phyloP scores from a whole-genome alignment of 2,888 invertebrate species.

The Drosophila crucigera region DNA sequence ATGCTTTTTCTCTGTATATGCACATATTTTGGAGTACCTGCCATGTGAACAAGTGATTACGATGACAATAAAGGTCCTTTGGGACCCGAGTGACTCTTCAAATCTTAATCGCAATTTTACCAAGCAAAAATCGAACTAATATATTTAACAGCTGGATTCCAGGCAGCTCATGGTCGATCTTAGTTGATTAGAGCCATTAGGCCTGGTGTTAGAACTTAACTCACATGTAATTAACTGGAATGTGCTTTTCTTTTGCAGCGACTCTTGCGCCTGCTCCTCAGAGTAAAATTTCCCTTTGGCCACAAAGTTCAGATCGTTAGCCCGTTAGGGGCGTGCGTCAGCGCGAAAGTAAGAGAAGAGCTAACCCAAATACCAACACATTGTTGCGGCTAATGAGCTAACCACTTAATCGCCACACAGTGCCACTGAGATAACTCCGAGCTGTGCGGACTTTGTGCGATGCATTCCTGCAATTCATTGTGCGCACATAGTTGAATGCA shows the following conservation, averaged over 20 bases:
- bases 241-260: neutral
- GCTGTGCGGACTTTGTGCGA: slow-evolving; percentile 13
- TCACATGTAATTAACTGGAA: neutral
- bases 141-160: neutral
- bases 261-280: neutral
- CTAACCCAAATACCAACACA: slow-evolving; percentile 72
- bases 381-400: slow-evolving; percentile 70
- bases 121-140: neutral
- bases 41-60: neutral
- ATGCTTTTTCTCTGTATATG: neutral
- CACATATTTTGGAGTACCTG: neutral
- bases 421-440: slow-evolving; percentile 6
- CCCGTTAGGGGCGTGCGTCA: slow-evolving; percentile 43
- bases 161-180: neutral
- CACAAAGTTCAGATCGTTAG: slow-evolving; percentile 38
- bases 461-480: slow-evolving; percentile 72
- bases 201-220: neutral
- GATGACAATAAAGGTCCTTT: neutral
- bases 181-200: neutral
- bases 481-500: slow-evolving; percentile 58
- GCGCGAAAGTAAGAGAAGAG: slow-evolving; percentile 19
- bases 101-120: neutral
- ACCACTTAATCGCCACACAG: slow-evolving; percentile 49
- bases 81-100: neutral
- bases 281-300: neutral